These are phyloP conservation scores for Julus scandinavius DNA, from an alignment of 2,888 invertebrate species.

Conservation along the genomic window DNA sequence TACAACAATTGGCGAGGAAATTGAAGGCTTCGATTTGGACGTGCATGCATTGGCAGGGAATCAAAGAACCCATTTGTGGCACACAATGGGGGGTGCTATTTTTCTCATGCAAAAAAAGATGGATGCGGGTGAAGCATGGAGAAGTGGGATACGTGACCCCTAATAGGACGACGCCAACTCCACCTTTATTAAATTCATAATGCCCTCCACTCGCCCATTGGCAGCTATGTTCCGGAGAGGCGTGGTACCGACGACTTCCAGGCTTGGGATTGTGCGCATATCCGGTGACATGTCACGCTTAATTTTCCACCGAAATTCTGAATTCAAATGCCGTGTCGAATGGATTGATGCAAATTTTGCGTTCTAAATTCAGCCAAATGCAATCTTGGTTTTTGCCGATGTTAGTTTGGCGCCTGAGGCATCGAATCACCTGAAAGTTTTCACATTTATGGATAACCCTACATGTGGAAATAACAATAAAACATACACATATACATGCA, in stretches of 20 bases:
- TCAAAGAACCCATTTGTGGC: not conserved
- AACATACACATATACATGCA: no score
- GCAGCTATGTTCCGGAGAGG: not conserved
- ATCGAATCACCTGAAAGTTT: no score
- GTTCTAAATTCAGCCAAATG: not conserved
- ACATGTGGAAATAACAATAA: no score
- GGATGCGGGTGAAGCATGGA: not conserved
- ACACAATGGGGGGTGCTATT: not conserved
- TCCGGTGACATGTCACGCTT: not conserved
- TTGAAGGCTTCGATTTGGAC: not conserved
- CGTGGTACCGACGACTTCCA: not conserved
- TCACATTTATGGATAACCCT: no score
- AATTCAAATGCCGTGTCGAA: not conserved
- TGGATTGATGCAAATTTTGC: not conserved
- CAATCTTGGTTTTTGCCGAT: no score
- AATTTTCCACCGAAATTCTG: not conserved
- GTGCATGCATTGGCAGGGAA: not conserved
- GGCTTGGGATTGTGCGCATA: not conserved
- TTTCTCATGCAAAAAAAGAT: not conserved
- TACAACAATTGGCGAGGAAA: conserved; percentile 1
- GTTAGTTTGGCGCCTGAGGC: no score
- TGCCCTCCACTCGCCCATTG: not conserved
- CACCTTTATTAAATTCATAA: not conserved
- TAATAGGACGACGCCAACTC: not conserved
- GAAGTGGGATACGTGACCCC: no score